Percentiles rank a stretch among this genome's conserved stretches.
These are phyloP conservation scores for Drosophila gunungcola DNA, from an alignment of 1,140 invertebrate genomes.

Conservation along the genomic window DNA sequence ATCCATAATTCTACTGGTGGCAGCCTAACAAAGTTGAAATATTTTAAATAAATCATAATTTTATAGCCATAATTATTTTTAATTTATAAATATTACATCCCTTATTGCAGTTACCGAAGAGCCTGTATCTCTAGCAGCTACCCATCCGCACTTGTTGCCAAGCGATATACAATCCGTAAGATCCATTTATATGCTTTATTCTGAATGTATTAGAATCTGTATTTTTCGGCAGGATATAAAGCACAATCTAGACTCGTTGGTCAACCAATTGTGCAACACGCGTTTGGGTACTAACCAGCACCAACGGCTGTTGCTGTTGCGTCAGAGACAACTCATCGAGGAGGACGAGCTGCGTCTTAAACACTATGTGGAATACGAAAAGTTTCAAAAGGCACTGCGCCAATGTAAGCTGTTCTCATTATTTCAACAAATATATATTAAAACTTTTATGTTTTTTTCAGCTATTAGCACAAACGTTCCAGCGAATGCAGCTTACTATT, in stretches of 20 bases:
- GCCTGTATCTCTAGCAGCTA: slow-evolving; percentile 78
- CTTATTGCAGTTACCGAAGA: slow-evolving; percentile 69
- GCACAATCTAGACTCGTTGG: slow-evolving; percentile 81
- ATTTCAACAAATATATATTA: background rate
- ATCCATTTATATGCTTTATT: background rate
- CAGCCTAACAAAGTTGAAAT: too few relatives aligned
- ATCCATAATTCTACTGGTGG: too few relatives aligned
- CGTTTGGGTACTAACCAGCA: slow-evolving; percentile 83
- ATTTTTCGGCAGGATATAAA: slow-evolving; percentile 73
- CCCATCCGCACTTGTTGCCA: slow-evolving; percentile 79
- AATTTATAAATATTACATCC: background rate
- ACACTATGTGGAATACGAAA: slow-evolving; percentile 84
- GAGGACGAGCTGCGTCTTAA: slow-evolving; percentile 83
- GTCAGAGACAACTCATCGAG: slow-evolving; percentile 84
- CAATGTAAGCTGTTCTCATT: slow-evolving; percentile 62
- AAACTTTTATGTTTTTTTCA: slow-evolving; percentile 30
- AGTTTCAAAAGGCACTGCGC: slow-evolving; percentile 81
- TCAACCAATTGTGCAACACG: slow-evolving; percentile 80
- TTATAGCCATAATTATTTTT: too few relatives aligned
- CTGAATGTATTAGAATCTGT: background rate
- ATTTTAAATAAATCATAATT: too few relatives aligned
- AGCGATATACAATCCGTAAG: slow-evolving; percentile 84
- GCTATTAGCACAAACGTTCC: slow-evolving; percentile 80
- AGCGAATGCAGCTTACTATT: slow-evolving; percentile 67
- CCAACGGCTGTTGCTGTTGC: slow-evolving; percentile 75